Conservation (phyloP, 2,888 invertebrate species). For the Aspidiotus rigidus region DNA sequence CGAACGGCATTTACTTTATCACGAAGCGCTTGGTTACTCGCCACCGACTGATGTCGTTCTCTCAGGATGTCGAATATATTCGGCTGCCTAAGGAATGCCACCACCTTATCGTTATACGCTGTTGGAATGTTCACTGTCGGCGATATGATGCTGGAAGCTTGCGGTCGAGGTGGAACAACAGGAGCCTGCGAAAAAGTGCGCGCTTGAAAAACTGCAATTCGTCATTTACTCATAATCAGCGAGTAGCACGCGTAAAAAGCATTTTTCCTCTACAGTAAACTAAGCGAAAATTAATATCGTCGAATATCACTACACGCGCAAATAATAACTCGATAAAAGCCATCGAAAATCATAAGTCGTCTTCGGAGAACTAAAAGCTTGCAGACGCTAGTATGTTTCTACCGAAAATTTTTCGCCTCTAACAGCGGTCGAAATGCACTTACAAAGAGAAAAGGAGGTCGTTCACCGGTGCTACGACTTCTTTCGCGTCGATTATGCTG, state of each 20-base stretch:
- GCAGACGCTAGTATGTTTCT: too few species aligned
- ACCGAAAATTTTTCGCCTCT: too few species aligned
- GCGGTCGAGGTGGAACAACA: constrained; percentile 38
- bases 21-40: constrained; percentile 60
- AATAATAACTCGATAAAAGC: too few species aligned
- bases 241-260: too few species aligned
- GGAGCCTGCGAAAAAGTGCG: constrained; percentile 20
- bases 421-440: constrained; percentile 26
- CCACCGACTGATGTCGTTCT: constrained; percentile 66
- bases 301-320: too few species aligned
- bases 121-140: constrained; percentile 59
- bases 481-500: constrained; percentile 28
- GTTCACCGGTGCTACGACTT: constrained; percentile 30
- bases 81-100: constrained; percentile 88
- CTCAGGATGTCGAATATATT: constrained; percentile 85
- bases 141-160: constrained; percentile 35
- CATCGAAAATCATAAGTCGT: too few species aligned
- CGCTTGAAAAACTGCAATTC: constrained; percentile 8
- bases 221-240: too few species aligned
- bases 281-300: too few species aligned
- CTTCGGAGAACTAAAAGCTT: too few species aligned
- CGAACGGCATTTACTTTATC: constrained; percentile 80
- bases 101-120: constrained; percentile 92
- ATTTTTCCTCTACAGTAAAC: too few species aligned
- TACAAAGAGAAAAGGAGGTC: constrained; percentile 36